Conservation (phyloP, 1,140 invertebrate species). For the Nilaparvata lugens region DNA sequence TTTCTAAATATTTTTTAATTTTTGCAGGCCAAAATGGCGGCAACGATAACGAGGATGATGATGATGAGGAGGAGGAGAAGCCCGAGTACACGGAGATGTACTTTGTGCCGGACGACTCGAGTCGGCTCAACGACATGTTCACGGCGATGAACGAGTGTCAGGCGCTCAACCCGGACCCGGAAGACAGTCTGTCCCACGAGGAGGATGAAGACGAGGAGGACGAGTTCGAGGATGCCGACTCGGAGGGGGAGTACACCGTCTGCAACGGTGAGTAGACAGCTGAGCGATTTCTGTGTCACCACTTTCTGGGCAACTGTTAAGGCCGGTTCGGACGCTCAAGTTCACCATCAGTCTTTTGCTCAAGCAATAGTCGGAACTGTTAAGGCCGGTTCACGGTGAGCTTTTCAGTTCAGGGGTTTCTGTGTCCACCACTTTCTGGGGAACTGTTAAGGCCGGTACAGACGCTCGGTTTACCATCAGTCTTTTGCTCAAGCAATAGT, state of each 20-base stretch:
- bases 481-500: too few relatives aligned
- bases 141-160: conserved; percentile 60
- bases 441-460: too few relatives aligned
- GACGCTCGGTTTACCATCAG: too few relatives aligned
- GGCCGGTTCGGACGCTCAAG: too few relatives aligned
- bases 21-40: not conserved
- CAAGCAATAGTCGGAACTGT: too few relatives aligned
- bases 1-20: not conserved
- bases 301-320: too few relatives aligned
- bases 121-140: conserved; percentile 51
- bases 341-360: too few relatives aligned
- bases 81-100: conserved; percentile 51
- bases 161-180: conserved; percentile 51
- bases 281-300: too few relatives aligned
- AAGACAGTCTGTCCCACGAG: conserved; percentile 23
- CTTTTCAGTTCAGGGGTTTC: too few relatives aligned
- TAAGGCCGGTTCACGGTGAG: too few relatives aligned
- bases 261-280: too few relatives aligned
- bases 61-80: conserved; percentile 17
- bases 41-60: conserved; percentile 5
- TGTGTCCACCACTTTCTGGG: too few relatives aligned
- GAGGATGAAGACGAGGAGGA: not conserved
- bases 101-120: conserved; percentile 54
- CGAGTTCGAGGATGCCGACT: not conserved
- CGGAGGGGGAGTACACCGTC: not conserved